Evolutionary conservation across 1,140 invertebrate genomes (phyloP).

Genomic region (Drosophila nebulosa): DNA sequence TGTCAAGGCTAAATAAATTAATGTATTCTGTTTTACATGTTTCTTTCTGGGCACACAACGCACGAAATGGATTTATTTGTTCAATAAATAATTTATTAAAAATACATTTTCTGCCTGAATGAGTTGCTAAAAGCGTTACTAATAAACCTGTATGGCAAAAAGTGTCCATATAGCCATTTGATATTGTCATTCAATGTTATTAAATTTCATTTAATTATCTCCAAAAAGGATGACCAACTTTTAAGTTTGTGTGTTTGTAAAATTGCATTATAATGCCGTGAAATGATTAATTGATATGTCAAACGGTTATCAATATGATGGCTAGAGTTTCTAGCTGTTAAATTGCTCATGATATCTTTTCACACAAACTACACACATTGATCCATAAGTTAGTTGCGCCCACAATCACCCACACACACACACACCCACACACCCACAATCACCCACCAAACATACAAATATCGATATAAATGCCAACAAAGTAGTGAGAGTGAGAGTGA

Average conservation of each 20-base stretch:
- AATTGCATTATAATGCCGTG: conserved; percentile 22
- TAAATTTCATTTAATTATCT: not conserved
- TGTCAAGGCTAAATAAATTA: not conserved
- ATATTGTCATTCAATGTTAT: not conserved
- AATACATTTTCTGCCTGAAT: not conserved
- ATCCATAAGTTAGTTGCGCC: not conserved
- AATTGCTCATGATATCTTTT: not conserved
- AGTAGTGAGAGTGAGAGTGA: conserved; percentile 8
- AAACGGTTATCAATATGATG: conserved; percentile 3
- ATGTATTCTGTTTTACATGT: not conserved
- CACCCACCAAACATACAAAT: conserved; percentile 32
- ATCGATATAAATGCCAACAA: conserved; percentile 25
- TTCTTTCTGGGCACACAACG: too few species aligned
- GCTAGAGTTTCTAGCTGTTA: not conserved
- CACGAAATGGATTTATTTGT: not conserved
- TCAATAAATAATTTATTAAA: not conserved
- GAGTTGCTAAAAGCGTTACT: not conserved
- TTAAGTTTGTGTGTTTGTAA: not conserved
- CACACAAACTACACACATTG: not conserved
- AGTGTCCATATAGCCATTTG: not conserved
- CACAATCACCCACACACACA: not conserved
- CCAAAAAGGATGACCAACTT: conserved; percentile 9
- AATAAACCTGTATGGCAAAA: not conserved
- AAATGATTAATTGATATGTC: conserved; percentile 49
- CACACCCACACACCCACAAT: not conserved